Conservation (phyloP, 2,797 vertebrate genomes). For the Rachycentron canadum region DNA sequence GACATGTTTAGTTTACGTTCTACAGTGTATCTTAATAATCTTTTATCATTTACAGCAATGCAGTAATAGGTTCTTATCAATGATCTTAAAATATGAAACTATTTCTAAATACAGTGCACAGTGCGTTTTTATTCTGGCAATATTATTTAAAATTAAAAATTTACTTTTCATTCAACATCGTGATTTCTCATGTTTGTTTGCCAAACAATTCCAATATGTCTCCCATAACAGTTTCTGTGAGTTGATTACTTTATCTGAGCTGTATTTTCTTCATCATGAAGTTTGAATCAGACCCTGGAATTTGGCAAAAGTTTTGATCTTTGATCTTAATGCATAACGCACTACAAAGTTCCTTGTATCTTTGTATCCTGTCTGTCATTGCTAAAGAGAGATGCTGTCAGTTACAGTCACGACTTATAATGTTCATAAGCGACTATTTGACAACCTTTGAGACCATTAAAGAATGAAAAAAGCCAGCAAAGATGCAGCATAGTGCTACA, state of each 20-base stretch:
- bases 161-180: background rate
- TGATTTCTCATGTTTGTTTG: background rate
- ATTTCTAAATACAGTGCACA: background rate
- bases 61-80: background rate
- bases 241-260: constrained; percentile 7
- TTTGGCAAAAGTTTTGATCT: background rate
- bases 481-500: too few relatives aligned
- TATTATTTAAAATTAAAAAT: background rate
- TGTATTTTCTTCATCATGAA: background rate
- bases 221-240: background rate
- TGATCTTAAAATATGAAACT: background rate
- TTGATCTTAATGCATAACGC: constrained; percentile 4
- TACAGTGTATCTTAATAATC: background rate
- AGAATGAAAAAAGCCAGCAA: background rate
- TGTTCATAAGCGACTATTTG: background rate
- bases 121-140: background rate
- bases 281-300: background rate
- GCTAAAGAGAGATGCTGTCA: constrained; percentile 4
- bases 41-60: background rate
- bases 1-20: background rate
- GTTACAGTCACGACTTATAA: background rate
- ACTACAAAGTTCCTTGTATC: background rate
- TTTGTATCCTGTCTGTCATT: background rate
- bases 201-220: background rate
- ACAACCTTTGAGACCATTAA: background rate